phyloP scores from a whole-genome alignment of 2,888 invertebrate genomes.

The Xestia rhomboidea region DNA sequence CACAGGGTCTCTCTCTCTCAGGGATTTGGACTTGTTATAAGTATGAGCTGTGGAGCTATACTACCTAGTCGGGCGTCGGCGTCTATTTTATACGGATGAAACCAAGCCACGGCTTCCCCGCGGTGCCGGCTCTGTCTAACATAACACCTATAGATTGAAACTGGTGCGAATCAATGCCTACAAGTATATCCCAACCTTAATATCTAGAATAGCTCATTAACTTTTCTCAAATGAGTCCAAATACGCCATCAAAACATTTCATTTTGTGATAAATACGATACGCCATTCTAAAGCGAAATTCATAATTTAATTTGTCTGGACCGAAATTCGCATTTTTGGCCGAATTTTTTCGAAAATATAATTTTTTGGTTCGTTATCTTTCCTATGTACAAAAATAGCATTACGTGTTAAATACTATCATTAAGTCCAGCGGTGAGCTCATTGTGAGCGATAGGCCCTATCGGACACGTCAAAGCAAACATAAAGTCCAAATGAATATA shows the following conservation, averaged over 20 bases:
- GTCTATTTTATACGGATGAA: background rate
- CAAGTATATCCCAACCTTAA: background rate
- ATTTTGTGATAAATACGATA: conserved; percentile 8
- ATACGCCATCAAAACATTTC: background rate
- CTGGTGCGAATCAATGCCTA: background rate
- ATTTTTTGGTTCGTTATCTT: conserved; percentile 55
- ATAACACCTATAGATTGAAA: background rate
- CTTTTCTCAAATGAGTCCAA: background rate
- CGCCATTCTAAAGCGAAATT: conserved; percentile 19
- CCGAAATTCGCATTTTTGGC: conserved; percentile 27
- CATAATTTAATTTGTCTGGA: conserved; percentile 18
- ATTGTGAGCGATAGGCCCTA: conserved; percentile 47
- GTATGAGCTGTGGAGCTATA: background rate
- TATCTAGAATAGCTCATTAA: conserved; percentile 6
- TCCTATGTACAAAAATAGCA: conserved; percentile 67
- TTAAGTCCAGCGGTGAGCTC: conserved; percentile 52
- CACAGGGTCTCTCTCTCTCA: conserved; percentile 18
- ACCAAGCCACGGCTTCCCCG: background rate
- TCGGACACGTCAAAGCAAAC: conserved; percentile 46
- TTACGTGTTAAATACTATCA: conserved; percentile 57
- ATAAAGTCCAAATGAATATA: background rate
- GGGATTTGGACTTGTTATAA: background rate
- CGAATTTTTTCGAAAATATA: conserved; percentile 57
- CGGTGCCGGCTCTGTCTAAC: background rate
- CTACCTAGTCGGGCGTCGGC: too few relatives aligned